phyloP scores from a whole-genome alignment of 1,140 invertebrate genomes.

The Conus betulinus region DNA sequence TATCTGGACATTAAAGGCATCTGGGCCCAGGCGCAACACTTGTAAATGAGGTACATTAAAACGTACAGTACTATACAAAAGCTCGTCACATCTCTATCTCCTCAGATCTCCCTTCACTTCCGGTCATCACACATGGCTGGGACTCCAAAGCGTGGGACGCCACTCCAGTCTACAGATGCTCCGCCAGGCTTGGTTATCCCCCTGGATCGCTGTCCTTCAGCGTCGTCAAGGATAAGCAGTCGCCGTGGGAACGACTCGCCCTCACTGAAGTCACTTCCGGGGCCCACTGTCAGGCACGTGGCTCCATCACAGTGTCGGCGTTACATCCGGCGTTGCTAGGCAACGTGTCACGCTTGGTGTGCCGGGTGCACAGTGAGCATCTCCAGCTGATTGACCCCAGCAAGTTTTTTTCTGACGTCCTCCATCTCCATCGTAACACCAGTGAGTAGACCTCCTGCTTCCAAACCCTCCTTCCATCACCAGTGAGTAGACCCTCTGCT shows the following conservation, averaged over 20 bases:
- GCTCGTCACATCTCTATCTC: background rate
- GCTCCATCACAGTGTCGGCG: background rate
- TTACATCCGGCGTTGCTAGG: slow-evolving; percentile 9
- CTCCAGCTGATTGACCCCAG: slow-evolving; percentile 15
- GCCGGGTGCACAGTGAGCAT: slow-evolving; percentile 26
- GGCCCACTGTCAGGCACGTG: background rate
- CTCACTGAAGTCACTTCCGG: background rate
- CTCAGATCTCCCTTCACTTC: slow-evolving; percentile 23
- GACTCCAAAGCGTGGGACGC: slow-evolving; percentile 23
- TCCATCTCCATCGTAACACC: too few relatives aligned
- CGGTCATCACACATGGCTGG: background rate
- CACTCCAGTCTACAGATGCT: slow-evolving; percentile 21
- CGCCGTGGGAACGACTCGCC: background rate
- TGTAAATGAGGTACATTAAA: too few relatives aligned
- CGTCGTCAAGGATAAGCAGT: background rate
- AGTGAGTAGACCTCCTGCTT: background rate
- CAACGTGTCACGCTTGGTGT: slow-evolving; percentile 22
- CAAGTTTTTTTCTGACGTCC: background rate
- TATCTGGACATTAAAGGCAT: too few relatives aligned
- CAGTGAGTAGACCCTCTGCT: too few relatives aligned
- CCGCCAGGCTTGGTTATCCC: slow-evolving; percentile 26
- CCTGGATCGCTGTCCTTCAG: slow-evolving; percentile 15
- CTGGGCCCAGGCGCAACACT: too few relatives aligned
- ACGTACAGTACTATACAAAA: too few relatives aligned
- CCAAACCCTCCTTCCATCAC: background rate